Base-by-base conservation (phyloP, 2,113 vertebrate species). In the Alethe diademata region DNA sequence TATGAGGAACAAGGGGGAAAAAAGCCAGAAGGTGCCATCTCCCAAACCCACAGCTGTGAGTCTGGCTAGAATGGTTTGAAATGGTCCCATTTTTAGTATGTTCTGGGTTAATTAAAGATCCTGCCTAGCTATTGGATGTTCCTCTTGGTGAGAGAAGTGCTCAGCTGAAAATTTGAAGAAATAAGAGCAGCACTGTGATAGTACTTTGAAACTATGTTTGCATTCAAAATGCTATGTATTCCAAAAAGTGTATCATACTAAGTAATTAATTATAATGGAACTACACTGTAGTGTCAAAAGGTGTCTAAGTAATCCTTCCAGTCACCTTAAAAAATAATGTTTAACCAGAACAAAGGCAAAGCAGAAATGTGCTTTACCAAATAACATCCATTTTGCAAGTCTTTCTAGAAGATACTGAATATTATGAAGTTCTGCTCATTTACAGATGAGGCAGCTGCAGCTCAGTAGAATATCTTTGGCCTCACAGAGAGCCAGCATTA, bases 21-120 rank as follows among this genome's bases (percentile, higher is more conserved):
- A 73, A 4, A 40, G 93, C 28, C 95, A 92, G 78, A 97, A 97
- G 69, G 7, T 94, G 47, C 33, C 42, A 7, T 51, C 86, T 82
- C 87, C 98, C 74, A 98, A 95, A 86, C 91, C 98, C 48, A 95
- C 96, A 56, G 86, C 93, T 54, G 96, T 97, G 54, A 96, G 91
- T 15, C 89, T 96, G 72, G 84, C 96, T 76, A 97, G 97, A 96
- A 97, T 87, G 98, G 98, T 98, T 95, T 97, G 98, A 97, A 86
- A 66, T 73, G 38, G n/a, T 95, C 33, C 36, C 65, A 69, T 91
- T 93, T 51, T 62, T 82, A 93, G 88, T 26, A 53, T 50, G 24
- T 42, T 75, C 4, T 38, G 25, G 72, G 22, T 78, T 71, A n/a
- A 38, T 92, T 56, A 58, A 35, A 58, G 36, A 61, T 67, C 8